phyloP scores from a whole-genome alignment of 2,888 invertebrate genomes.

The Drosophila silvestris region DNA sequence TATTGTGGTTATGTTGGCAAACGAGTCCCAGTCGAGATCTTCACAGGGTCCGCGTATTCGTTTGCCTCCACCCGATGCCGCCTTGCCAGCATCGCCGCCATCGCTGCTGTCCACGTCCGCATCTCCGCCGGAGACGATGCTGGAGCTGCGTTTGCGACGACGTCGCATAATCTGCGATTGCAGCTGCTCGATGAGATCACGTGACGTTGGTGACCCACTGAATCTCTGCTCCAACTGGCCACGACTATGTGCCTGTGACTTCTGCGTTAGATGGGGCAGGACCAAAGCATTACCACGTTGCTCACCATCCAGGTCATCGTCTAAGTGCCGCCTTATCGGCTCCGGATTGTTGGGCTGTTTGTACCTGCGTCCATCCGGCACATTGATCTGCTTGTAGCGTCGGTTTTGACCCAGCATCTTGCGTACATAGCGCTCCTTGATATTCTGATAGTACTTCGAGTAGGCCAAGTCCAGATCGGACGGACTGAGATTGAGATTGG shows the following conservation, averaged over 20 bases:
- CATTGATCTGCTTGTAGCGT: conserved; percentile 45
- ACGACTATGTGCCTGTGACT: conserved; percentile 51
- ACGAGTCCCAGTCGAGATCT: conserved; percentile 82
- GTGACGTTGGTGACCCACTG: conserved; percentile 44
- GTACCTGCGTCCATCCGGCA: conserved; percentile 75
- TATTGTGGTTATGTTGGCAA: conserved; percentile 88
- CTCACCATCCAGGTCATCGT: conserved; percentile 40
- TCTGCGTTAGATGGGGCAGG: conserved; percentile 74
- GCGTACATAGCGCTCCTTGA: conserved; percentile 83
- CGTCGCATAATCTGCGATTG: conserved; percentile 82
- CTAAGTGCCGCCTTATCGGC: conserved; percentile 52
- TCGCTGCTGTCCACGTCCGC: conserved; percentile 69
- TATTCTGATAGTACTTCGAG: conserved; percentile 83
- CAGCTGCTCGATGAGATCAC: conserved; percentile 74
- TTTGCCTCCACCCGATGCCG: conserved; percentile 65
- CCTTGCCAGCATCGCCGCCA: conserved; percentile 61
- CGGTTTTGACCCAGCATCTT: conserved; percentile 77
- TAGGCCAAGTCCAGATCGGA: conserved; percentile 80
- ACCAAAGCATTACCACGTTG: conserved; percentile 50
- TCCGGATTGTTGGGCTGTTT: conserved; percentile 75
- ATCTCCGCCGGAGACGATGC: conserved; percentile 51
- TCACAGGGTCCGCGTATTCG: conserved; percentile 88
- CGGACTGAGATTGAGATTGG: conserved; percentile 53
- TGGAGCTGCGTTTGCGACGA: conserved; percentile 71
- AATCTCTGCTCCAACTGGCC: conserved; percentile 32